Conservation (phyloP, 2,888 invertebrate species). For the Pteria penguin region DNA sequence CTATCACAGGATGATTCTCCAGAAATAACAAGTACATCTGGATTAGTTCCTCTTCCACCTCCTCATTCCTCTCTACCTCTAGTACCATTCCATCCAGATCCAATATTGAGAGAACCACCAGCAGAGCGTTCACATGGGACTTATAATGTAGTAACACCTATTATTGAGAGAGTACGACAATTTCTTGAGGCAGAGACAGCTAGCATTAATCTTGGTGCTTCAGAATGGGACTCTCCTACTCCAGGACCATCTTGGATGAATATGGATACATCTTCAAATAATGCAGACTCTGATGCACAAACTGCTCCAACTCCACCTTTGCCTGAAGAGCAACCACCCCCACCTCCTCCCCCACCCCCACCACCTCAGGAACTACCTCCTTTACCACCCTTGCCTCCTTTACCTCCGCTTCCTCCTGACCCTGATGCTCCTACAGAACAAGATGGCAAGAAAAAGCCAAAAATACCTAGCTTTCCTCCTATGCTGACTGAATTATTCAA, state of each 20-base stretch:
- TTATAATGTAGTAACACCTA: slow-evolving; percentile 26
- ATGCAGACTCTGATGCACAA: slow-evolving; percentile 17
- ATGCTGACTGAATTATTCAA: slow-evolving; percentile 19
- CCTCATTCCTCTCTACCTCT: slow-evolving; percentile 9
- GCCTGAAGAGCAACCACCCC: background rate
- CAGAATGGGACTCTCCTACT: slow-evolving; percentile 75
- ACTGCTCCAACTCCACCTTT: slow-evolving; percentile 4
- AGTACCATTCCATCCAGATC: slow-evolving; percentile 4
- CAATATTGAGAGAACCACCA: slow-evolving; percentile 10
- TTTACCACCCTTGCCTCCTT: background rate
- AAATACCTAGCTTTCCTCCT: slow-evolving; percentile 11
- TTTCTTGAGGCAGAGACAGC: slow-evolving; percentile 17
- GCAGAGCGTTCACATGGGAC: background rate
- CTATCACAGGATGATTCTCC: slow-evolving; percentile 15
- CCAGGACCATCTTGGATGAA: slow-evolving; percentile 68
- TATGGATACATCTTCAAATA: slow-evolving; percentile 47
- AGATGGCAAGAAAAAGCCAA: slow-evolving; percentile 6
- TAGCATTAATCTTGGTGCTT: slow-evolving; percentile 29
- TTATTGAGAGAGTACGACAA: slow-evolving; percentile 30
- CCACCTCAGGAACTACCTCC: slow-evolving; percentile 1
- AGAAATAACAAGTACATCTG: slow-evolving; percentile 2
- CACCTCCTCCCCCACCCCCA: background rate
- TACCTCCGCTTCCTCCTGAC: slow-evolving; percentile 19
- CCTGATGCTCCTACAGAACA: background rate
- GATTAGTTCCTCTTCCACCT: background rate